phyloP scores from a whole-genome alignment of 2,797 vertebrate species.

The Trematomus bernacchii region DNA sequence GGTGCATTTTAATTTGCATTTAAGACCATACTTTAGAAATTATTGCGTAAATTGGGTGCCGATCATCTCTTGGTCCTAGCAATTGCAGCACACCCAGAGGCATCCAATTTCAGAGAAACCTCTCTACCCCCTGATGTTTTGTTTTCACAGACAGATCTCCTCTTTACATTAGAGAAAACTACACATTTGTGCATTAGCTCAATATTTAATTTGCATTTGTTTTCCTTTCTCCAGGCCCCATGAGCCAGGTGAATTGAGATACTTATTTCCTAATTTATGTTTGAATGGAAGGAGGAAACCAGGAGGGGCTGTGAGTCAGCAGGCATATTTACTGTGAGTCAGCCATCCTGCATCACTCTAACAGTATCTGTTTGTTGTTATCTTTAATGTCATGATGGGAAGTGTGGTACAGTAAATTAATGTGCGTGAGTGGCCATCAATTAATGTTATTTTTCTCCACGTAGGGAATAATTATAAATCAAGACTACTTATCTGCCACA shows the following conservation, averaged over 20 bases:
- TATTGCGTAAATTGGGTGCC: conserved; percentile 37
- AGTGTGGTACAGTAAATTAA: conserved; percentile 53
- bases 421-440: conserved; percentile 56
- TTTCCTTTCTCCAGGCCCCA: conserved; percentile 15
- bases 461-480: conserved; percentile 54
- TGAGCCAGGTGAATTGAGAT: conserved; percentile 47
- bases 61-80: conserved; percentile 19
- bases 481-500: conserved; percentile 33
- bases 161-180: conserved; percentile 17
- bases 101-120: conserved; percentile 23
- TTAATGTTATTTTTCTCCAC: conserved; percentile 46
- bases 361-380: conserved; percentile 54
- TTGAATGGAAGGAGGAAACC: conserved; percentile 41
- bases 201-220: conserved; percentile 26
- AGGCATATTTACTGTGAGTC: conserved; percentile 62
- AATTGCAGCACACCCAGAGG: conserved; percentile 21
- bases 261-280: conserved; percentile 33
- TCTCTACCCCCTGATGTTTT: conserved; percentile 40
- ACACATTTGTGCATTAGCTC: conserved; percentile 25
- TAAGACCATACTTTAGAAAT: conserved; percentile 18
- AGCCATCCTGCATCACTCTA: conserved; percentile 38
- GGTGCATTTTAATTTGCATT: conserved; percentile 37
- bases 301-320: conserved; percentile 67
- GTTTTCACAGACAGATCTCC: conserved; percentile 28
- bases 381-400: conserved; percentile 56